phyloP scores from a whole-genome alignment of 2,113 vertebrate genomes.

The Jaculus jaculus region DNA sequence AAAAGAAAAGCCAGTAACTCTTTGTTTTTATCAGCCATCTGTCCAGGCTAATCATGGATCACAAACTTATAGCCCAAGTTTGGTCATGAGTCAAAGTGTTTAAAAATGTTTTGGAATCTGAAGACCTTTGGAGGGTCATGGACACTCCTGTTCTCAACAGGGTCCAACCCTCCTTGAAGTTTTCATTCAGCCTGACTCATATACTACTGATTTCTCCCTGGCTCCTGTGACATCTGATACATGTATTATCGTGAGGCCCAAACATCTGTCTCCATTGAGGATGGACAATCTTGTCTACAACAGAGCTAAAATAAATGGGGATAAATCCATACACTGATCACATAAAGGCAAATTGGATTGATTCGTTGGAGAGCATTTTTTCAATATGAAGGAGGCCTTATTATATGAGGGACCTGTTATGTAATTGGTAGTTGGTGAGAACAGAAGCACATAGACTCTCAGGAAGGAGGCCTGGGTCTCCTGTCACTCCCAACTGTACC shows the following conservation, averaged over 20 bases:
- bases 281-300: background rate
- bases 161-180: no score
- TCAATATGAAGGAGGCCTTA: background rate
- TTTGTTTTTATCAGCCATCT: background rate
- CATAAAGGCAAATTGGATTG: background rate
- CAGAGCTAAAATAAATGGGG: background rate
- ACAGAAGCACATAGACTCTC: background rate
- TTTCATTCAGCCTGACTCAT: background rate
- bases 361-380: background rate
- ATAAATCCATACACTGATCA: background rate
- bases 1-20: background rate
- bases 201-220: background rate
- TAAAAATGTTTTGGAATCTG: background rate
- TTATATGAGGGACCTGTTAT: background rate
- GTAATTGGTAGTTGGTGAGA: background rate
- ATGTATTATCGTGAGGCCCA: no score
- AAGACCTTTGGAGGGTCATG: background rate
- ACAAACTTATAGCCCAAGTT: background rate
- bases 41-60: background rate
- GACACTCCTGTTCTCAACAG: background rate
- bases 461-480: fast-evolving
- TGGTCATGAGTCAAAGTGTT: background rate
- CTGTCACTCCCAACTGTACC: fast-evolving
- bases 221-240: background rate
- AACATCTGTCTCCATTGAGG: background rate